These are phyloP conservation scores for Cydia pomonella DNA, from an alignment of 1,140 invertebrate species.

Conservation along the genomic window DNA sequence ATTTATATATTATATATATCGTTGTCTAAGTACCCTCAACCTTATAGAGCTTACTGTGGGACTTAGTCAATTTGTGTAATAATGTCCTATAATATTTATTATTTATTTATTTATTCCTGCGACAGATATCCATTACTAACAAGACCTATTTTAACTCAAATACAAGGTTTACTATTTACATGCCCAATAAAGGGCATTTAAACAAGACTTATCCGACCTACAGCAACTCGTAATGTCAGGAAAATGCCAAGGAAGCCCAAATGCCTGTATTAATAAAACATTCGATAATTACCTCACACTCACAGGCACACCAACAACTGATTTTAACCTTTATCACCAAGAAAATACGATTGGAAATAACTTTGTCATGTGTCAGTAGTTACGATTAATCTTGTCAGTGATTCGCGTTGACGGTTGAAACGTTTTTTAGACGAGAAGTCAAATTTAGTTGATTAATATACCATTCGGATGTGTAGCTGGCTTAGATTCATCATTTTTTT, in stretches of 20 bases:
- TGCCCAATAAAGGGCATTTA: conserved; percentile 5
- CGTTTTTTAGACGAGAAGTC: conserved; percentile 24
- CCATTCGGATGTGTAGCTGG: conserved; percentile 8
- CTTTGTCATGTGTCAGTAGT: background rate
- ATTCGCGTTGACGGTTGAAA: background rate
- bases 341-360: background rate
- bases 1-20: no score
- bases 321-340: background rate
- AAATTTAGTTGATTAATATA: conserved; percentile 29
- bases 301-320: background rate
- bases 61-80: no score
- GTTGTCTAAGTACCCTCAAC: no score
- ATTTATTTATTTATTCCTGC: no score
- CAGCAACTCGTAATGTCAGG: conserved; percentile 2
- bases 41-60: no score
- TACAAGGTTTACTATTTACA: background rate
- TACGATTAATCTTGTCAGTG: background rate
- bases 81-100: no score
- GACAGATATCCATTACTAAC: no score
- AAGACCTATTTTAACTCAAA: background rate
- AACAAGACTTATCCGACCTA: conserved; percentile 5
- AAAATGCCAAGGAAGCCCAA: conserved; percentile 25
- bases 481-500: conserved; percentile 18
- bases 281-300: background rate
- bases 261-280: conserved; percentile 15